phyloP scores from a whole-genome alignment of 2,113 vertebrate genomes.

The Barnardius zonarius region DNA sequence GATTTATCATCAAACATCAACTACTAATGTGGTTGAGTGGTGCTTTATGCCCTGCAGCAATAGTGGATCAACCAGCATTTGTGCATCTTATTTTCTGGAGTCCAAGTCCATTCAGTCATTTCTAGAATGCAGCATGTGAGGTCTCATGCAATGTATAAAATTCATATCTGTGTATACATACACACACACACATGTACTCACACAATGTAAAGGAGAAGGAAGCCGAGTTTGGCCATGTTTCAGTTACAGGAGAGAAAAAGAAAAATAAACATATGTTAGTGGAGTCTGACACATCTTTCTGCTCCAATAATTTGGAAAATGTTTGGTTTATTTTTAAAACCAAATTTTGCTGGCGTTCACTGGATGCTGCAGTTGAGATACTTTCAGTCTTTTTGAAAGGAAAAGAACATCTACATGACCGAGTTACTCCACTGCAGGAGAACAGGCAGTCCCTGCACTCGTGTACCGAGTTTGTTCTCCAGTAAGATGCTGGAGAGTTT shows the following conservation, averaged over 20 bases:
- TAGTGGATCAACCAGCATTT: conserved; percentile 59
- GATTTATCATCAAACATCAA: conserved; percentile 73
- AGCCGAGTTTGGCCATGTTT: conserved; percentile 67
- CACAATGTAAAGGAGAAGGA: conserved; percentile 45
- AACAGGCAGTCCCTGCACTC: neutral
- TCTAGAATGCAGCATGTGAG: conserved; percentile 53
- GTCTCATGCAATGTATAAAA: conserved; percentile 62
- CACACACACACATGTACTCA: neutral
- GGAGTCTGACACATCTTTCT: conserved; percentile 78
- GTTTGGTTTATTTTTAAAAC: conserved; percentile 73
- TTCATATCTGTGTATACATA: neutral
- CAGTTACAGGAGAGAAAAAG: conserved; percentile 62
- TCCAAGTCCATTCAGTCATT: conserved; percentile 60
- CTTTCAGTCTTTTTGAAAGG: conserved; percentile 14
- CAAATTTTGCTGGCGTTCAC: conserved; percentile 63
- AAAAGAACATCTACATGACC: neutral
- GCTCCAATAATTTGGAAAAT: conserved; percentile 71
- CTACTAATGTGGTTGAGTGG: conserved; percentile 68
- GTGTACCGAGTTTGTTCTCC: neutral
- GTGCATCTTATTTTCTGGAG: conserved; percentile 36
- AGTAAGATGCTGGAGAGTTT: neutral
- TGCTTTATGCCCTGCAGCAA: conserved; percentile 67
- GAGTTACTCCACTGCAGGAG: neutral
- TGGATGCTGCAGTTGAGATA: conserved; percentile 44
- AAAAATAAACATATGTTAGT: conserved; percentile 80